phyloP scores from a whole-genome alignment of 2,888 invertebrate species.

The Eupeodes luniger region DNA sequence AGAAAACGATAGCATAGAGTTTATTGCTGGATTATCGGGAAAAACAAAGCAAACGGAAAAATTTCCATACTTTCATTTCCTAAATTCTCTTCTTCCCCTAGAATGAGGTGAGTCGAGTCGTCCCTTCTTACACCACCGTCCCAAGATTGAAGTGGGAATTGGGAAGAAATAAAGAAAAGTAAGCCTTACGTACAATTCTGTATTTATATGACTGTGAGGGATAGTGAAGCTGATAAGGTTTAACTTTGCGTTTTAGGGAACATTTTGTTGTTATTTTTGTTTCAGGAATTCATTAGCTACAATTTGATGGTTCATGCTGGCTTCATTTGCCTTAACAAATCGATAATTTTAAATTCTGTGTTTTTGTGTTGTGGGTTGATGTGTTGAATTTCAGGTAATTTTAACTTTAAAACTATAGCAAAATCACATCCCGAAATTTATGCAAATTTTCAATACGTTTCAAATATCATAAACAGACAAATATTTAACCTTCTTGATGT shows the following conservation, averaged over 20 bases:
- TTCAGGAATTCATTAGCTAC: slow-evolving; percentile 8
- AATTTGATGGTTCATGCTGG: not conserved
- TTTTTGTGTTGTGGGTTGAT: too few species aligned
- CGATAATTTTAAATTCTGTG: not conserved
- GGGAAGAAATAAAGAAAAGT: not conserved
- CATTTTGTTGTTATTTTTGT: not conserved
- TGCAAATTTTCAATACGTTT: too few species aligned
- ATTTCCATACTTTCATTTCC: slow-evolving; percentile 65
- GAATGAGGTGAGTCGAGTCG: not conserved
- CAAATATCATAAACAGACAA: too few species aligned
- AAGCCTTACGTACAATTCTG: not conserved
- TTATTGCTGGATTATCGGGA: slow-evolving; percentile 71
- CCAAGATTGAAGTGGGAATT: not conserved
- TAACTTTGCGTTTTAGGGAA: not conserved
- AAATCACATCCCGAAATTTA: too few species aligned
- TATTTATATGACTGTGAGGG: too few species aligned
- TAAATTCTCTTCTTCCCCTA: not conserved
- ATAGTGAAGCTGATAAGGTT: not conserved
- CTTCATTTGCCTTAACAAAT: not conserved
- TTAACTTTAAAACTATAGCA: too few species aligned
- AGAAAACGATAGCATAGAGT: slow-evolving; percentile 52
- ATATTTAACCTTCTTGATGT: too few species aligned
- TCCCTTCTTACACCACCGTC: not conserved
- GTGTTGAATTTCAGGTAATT: too few species aligned
- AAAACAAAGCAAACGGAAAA: slow-evolving; percentile 44